Conservation (phyloP, 1,140 invertebrate genomes). For the Bactericera cockerelli region DNA sequence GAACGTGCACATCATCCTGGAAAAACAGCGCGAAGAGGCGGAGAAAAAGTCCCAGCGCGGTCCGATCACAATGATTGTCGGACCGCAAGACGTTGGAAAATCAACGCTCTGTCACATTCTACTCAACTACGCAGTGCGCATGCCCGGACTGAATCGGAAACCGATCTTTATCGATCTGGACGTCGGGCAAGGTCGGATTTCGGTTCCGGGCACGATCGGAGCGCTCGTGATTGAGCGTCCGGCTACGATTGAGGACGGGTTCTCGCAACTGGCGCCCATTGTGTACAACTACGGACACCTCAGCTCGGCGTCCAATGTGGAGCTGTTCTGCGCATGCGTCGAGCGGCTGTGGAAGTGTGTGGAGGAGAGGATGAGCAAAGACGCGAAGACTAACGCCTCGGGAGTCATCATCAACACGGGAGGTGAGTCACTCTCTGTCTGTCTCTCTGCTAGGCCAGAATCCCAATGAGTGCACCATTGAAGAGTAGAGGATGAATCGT, state of each 20-base stretch:
- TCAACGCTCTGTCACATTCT: conserved; percentile 78
- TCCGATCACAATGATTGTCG: conserved; percentile 79
- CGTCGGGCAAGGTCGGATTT: conserved; percentile 87
- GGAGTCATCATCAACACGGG: conserved; percentile 98
- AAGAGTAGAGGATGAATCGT: too few relatives aligned
- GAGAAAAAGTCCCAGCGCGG: conserved; percentile 54
- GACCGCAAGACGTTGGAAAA: conserved; percentile 92
- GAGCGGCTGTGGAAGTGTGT: conserved; percentile 1
- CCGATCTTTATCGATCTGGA: conserved; percentile 93
- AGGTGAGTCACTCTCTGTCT: too few relatives aligned
- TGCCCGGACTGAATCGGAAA: conserved; percentile 41
- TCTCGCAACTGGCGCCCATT: conserved; percentile 75
- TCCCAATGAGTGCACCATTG: too few relatives aligned
- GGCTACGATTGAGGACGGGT: conserved; percentile 82
- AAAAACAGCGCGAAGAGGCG: conserved; percentile 63
- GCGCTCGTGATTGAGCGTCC: conserved; percentile 80
- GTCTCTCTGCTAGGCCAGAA: too few relatives aligned
- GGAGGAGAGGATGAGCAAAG: neutral
- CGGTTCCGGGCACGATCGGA: conserved; percentile 80
- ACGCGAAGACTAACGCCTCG: neutral
- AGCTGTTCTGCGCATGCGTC: neutral
- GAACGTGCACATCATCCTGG: conserved; percentile 87
- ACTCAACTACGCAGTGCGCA: conserved; percentile 83
- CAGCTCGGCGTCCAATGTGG: conserved; percentile 48
- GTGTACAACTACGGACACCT: conserved; percentile 91